Evolutionary conservation across 1,140 invertebrate species (phyloP).

Genomic region (Conus betulinus): DNA sequence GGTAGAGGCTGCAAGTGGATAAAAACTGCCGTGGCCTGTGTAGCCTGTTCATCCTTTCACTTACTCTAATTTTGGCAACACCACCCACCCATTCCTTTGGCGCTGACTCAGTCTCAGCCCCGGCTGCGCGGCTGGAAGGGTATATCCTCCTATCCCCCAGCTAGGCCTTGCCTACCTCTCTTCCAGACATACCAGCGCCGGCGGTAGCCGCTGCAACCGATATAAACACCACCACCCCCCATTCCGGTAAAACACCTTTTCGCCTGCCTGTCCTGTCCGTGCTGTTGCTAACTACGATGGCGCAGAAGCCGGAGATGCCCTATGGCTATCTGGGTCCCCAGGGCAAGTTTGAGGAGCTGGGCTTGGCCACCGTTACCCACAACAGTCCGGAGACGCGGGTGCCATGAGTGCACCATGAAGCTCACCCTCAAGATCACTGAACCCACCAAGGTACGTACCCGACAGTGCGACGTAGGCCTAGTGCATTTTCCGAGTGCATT

Average conservation of each 20-base stretch:
- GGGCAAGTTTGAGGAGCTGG: slow-evolving; percentile 57
- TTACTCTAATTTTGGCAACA: slow-evolving; percentile 1
- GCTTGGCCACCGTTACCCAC: slow-evolving; percentile 59
- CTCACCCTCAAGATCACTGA: slow-evolving; percentile 60
- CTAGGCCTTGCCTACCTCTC: too few species aligned
- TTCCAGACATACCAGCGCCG: too few species aligned
- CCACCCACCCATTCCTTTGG: background rate
- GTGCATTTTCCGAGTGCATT: background rate
- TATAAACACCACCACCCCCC: too few species aligned
- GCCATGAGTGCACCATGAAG: slow-evolving; percentile 56
- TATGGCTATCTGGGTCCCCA: slow-evolving; percentile 67
- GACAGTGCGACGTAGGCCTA: too few species aligned
- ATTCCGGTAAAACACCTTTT: too few species aligned
- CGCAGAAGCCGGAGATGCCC: slow-evolving; percentile 58
- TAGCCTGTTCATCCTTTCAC: too few species aligned
- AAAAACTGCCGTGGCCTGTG: too few species aligned
- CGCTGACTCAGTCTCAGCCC: background rate
- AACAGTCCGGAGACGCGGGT: slow-evolving; percentile 55
- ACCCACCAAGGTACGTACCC: slow-evolving; percentile 54
- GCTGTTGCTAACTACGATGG: background rate
- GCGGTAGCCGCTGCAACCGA: too few species aligned
- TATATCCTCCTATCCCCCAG: background rate
- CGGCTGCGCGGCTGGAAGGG: background rate
- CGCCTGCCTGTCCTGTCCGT: too few species aligned
- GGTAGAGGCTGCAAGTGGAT: too few species aligned